Conservation (phyloP, 1,140 invertebrate species). For the Phenacoccus solenopsis region DNA sequence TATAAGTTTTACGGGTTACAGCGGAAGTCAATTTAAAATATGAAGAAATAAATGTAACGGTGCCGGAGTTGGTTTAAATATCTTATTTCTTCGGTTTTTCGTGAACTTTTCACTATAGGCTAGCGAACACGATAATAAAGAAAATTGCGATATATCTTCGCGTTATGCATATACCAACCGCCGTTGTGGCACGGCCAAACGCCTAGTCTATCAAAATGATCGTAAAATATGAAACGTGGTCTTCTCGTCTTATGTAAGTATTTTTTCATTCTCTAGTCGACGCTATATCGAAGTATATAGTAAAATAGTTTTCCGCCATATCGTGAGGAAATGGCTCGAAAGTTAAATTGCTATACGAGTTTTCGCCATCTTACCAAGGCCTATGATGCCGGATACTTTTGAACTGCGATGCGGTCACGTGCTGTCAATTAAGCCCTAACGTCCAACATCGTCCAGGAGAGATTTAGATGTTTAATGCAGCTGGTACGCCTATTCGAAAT, state of each 20-base stretch:
- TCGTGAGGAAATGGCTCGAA: background rate
- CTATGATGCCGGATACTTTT: background rate
- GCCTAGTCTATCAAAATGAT: background rate
- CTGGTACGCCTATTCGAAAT: no score
- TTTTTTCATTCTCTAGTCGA: background rate
- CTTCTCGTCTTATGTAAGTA: background rate
- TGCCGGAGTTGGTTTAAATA: no score
- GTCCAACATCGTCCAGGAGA: background rate
- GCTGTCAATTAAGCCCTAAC: background rate
- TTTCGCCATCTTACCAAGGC: background rate
- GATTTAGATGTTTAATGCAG: background rate
- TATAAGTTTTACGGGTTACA: slow-evolving; percentile 2
- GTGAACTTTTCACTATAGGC: background rate
- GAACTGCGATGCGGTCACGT: background rate
- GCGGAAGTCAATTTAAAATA: slow-evolving; percentile 2
- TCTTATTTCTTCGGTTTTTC: background rate
- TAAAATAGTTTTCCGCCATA: no score
- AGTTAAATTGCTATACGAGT: background rate
- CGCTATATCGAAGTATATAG: no score
- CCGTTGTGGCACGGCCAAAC: background rate
- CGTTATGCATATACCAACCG: background rate
- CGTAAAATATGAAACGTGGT: background rate
- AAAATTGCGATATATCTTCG: background rate
- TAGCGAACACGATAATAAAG: background rate
- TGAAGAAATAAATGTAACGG: background rate